phyloP scores from a whole-genome alignment of 1,140 invertebrate species.

The Heliothis virescens region DNA sequence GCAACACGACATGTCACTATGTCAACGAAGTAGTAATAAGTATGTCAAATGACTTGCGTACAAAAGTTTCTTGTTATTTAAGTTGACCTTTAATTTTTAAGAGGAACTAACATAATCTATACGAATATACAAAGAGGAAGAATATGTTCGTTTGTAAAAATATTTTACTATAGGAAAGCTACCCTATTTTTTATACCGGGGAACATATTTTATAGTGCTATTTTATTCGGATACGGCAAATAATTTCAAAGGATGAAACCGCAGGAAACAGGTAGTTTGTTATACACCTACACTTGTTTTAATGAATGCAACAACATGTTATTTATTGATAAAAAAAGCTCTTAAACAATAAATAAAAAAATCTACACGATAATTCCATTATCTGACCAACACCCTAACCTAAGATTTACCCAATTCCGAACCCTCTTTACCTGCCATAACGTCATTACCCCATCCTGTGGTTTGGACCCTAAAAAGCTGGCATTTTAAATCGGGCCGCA shows the following conservation, averaged over 20 bases:
- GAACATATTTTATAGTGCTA: no score
- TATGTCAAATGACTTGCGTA: neutral
- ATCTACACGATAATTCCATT: conserved; percentile 16
- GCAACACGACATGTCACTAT: neutral
- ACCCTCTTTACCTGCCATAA: conserved; percentile 3
- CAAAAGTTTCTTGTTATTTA: neutral
- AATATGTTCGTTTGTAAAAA: no score
- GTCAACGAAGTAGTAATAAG: neutral
- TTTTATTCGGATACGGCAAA: no score
- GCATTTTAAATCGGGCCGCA: conserved; percentile 18
- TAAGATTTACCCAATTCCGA: conserved; percentile 24
- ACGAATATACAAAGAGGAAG: no score
- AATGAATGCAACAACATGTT: neutral
- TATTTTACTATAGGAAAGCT: no score
- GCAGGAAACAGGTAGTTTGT: no score
- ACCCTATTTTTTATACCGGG: no score
- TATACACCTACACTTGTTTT: no score
- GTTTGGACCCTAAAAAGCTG: conserved; percentile 8
- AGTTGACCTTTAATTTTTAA: no score
- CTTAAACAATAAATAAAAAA: conserved; percentile 12
- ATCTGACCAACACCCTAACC: conserved; percentile 27
- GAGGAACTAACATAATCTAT: no score
- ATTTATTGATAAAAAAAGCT: neutral
- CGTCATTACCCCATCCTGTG: conserved; percentile 25
- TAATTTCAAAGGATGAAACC: no score